A percentile compares a stretch with the other conserved stretches of the same genome.
Evolutionary conservation across 2,797 vertebrate genomes (phyloP).

Genomic region (Megaceryle alcyon): DNA sequence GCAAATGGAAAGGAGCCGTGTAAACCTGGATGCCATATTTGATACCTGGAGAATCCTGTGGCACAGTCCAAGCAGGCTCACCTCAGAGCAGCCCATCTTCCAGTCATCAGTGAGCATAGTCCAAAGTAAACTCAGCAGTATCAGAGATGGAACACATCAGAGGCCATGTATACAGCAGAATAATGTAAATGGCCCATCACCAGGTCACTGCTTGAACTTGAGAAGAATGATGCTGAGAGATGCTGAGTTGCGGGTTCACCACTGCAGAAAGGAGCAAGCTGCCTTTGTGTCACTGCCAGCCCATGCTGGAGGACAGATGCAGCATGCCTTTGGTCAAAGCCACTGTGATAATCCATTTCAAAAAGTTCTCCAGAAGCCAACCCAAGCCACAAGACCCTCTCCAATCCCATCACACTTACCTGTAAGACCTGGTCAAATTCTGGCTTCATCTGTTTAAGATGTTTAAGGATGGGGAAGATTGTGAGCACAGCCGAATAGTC

Average conservation of each 20-base stretch:
- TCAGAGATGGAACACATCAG: background rate
- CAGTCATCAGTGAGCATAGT: background rate
- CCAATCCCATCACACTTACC: conserved; percentile 70
- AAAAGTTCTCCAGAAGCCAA: background rate
- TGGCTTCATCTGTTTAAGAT: conserved; percentile 94
- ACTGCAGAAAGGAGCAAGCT: background rate
- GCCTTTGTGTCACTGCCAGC: background rate
- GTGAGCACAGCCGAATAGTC: conserved; percentile 96
- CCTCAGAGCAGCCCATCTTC: background rate
- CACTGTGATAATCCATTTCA: background rate
- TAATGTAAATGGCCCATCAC: background rate
- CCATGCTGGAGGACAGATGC: background rate
- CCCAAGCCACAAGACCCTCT: background rate
- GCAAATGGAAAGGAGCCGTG: background rate
- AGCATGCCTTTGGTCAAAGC: background rate
- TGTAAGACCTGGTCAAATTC: conserved; percentile 96
- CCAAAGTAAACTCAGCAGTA: background rate
- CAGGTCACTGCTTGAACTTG: background rate
- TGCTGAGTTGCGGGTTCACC: background rate
- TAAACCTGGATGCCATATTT: background rate
- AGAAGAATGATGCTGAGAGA: background rate
- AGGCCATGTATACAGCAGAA: background rate
- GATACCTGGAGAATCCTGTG: background rate
- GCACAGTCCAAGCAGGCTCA: background rate
- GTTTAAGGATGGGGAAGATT: conserved; percentile 94